phyloP scores from a whole-genome alignment of 2,113 vertebrate species.

The Sceloporus undulatus region DNA sequence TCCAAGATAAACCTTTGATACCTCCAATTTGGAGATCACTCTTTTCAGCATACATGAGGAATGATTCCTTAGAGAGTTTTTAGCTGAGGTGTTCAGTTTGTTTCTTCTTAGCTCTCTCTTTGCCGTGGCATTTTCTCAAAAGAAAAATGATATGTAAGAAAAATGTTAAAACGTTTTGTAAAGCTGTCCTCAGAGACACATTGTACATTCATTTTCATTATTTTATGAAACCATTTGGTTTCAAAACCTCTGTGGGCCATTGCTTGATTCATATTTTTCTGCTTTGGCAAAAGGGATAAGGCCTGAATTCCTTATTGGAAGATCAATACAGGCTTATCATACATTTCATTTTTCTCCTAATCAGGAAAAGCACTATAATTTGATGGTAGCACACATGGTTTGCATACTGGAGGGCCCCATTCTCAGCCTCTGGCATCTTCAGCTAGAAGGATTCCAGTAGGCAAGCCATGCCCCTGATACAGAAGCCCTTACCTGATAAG shows the following conservation, averaged over 20 bases:
- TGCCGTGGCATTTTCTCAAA: slow-evolving; percentile 14
- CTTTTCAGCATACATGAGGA: slow-evolving; percentile 30
- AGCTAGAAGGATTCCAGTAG: not conserved
- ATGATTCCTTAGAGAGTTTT: slow-evolving; percentile 31
- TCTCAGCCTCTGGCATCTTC: not conserved
- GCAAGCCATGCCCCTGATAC: no score
- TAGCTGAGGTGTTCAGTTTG: not conserved
- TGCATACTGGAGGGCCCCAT: not conserved
- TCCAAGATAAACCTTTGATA: slow-evolving; percentile 28
- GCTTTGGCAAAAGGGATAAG: slow-evolving; percentile 31
- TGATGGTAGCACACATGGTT: not conserved
- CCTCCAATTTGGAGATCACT: slow-evolving; percentile 24
- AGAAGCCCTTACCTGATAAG: not conserved
- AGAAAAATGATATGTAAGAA: slow-evolving; percentile 34
- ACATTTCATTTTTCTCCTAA: slow-evolving; percentile 1
- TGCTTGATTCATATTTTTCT: not conserved
- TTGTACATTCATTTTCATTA: not conserved
- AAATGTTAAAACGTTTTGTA: slow-evolving; percentile 22
- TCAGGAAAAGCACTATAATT: not conserved
- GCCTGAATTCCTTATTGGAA: slow-evolving; percentile 37
- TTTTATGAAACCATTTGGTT: slow-evolving; percentile 22
- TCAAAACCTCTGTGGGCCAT: not conserved
- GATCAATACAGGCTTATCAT: slow-evolving; percentile 28
- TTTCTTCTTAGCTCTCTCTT: slow-evolving; percentile 38
- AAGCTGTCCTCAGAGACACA: not conserved